Evolutionary conservation across 2,888 invertebrate species (phyloP).

Genomic region (Eupithecia subumbrata): DNA sequence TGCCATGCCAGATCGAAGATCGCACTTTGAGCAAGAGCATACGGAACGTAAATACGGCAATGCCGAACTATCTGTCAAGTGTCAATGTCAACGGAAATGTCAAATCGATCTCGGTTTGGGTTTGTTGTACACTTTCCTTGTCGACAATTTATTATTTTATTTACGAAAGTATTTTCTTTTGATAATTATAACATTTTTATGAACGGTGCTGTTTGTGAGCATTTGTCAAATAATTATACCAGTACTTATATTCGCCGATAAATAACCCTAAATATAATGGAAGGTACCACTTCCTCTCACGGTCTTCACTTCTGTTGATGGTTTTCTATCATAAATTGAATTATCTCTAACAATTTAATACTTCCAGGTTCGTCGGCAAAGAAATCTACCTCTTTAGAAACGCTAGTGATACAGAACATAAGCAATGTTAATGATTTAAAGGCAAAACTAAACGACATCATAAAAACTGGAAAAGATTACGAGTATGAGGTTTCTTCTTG

Average conservation of each 20-base stretch:
- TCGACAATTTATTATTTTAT: conserved; percentile 4
- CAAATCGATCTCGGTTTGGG: not conserved
- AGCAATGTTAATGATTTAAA: conserved; percentile 73
- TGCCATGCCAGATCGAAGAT: too few relatives aligned
- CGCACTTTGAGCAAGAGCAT: too few relatives aligned
- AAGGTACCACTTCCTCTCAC: conserved; percentile 47
- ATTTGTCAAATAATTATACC: not conserved
- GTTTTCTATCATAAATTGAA: conserved; percentile 15
- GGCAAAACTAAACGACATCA: conserved; percentile 74
- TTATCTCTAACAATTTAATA: conserved; percentile 9
- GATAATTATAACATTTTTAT: not conserved
- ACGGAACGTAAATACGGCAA: conserved; percentile 7
- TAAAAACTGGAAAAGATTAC: conserved; percentile 73
- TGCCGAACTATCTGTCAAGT: not conserved
- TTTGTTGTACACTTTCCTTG: conserved; percentile 4
- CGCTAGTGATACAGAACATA: conserved; percentile 72
- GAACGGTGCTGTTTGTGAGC: conserved; percentile 3
- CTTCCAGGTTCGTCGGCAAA: conserved; percentile 67
- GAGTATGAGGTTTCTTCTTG: conserved; percentile 75
- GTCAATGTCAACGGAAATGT: conserved; percentile 4
- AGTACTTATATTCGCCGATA: not conserved
- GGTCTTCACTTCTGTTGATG: conserved; percentile 25
- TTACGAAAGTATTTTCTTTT: not conserved
- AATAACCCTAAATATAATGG: conserved; percentile 47
- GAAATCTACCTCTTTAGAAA: conserved; percentile 73